These are phyloP conservation scores for Chloromyia formosa DNA, from an alignment of 2,888 invertebrate genomes.

Conservation along the genomic window DNA sequence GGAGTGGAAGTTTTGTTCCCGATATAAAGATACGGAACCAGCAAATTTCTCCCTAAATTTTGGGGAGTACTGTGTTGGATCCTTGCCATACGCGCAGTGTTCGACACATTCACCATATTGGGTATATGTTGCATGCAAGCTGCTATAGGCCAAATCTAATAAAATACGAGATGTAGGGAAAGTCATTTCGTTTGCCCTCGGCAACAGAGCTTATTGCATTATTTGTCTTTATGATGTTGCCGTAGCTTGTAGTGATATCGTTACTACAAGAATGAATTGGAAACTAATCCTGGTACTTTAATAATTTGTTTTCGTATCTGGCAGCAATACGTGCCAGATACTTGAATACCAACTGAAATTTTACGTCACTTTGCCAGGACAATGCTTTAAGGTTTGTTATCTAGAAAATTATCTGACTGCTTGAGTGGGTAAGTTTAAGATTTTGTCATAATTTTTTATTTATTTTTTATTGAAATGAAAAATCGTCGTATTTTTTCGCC, in stretches of 20 bases:
- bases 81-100: constrained; percentile 22
- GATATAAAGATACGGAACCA: constrained; percentile 10
- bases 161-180: constrained; percentile 37
- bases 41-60: background rate
- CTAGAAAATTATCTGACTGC: too few relatives aligned
- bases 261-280: constrained; percentile 24
- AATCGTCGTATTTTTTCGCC: too few relatives aligned
- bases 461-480: too few relatives aligned
- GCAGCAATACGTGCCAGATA: too few relatives aligned
- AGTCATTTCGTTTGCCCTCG: constrained; percentile 33
- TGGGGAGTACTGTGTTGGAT: background rate
- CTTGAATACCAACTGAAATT: too few relatives aligned
- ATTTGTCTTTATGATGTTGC: constrained; percentile 36
- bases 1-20: constrained; percentile 2
- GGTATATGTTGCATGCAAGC: constrained; percentile 5
- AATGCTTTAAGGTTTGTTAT: too few relatives aligned
- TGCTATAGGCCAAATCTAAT: constrained; percentile 31
- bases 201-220: constrained; percentile 34
- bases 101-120: background rate
- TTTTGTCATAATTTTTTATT: too few relatives aligned
- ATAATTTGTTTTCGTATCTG: constrained; percentile 15
- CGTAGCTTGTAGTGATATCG: constrained; percentile 13
- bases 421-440: too few relatives aligned
- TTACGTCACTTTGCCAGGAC: too few relatives aligned
- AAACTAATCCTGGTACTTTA: constrained; percentile 33